A percentile compares a stretch with the other conserved stretches of the same genome.
These are phyloP conservation scores for Olivierus martensii DNA, from an alignment of 1,140 invertebrate genomes.

Conservation along the genomic window DNA sequence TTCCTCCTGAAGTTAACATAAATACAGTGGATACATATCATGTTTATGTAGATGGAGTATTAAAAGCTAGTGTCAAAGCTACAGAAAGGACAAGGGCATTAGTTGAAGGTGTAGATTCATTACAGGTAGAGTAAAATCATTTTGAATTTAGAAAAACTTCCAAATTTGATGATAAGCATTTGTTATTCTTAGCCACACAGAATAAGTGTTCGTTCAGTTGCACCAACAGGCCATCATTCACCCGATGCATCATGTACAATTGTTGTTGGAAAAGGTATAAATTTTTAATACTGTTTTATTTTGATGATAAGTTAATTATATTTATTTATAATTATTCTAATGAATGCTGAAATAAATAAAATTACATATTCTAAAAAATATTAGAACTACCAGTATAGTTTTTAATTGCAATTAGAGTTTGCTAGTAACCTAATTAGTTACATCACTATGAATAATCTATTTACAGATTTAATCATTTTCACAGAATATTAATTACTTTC, in stretches of 20 bases:
- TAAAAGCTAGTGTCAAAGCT: slow-evolving; percentile 89
- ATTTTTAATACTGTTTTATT: not conserved
- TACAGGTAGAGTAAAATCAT: slow-evolving; percentile 21
- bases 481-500: too few relatives aligned
- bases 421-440: too few relatives aligned
- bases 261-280: slow-evolving; percentile 59
- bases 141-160: too few relatives aligned
- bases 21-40: slow-evolving; percentile 77
- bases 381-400: too few relatives aligned
- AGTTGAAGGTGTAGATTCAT: slow-evolving; percentile 91
- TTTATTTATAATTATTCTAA: too few relatives aligned
- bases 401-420: too few relatives aligned
- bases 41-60: slow-evolving; percentile 91
- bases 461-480: too few relatives aligned
- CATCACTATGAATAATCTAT: too few relatives aligned
- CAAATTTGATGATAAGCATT: not conserved
- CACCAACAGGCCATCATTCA: slow-evolving; percentile 73
- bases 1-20: slow-evolving; percentile 50
- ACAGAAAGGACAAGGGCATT: slow-evolving; percentile 88
- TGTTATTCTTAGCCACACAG: slow-evolving; percentile 60
- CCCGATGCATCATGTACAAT: slow-evolving; percentile 91
- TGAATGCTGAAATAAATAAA: too few relatives aligned
- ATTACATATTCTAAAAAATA: too few relatives aligned
- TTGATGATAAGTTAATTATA: too few relatives aligned
- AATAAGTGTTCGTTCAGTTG: slow-evolving; percentile 88